These are phyloP conservation scores for Micromesistius poutassou DNA, from an alignment of 2,797 vertebrate genomes.

Conservation along the genomic window DNA sequence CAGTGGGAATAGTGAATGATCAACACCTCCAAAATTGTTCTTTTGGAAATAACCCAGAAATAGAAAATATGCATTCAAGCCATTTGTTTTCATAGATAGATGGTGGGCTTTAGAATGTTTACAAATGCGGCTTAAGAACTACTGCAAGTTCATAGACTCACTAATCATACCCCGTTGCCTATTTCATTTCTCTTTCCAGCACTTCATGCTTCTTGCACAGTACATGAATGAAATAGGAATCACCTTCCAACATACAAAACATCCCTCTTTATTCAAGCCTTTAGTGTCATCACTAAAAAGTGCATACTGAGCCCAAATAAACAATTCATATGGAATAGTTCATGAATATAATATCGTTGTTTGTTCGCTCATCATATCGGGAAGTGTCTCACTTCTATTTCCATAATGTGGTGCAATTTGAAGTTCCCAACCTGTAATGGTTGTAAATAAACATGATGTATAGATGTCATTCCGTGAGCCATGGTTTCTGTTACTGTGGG, in stretches of 20 bases:
- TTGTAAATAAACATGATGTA: background rate
- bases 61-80: background rate
- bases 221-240: background rate
- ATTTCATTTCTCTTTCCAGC: background rate
- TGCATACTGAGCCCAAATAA: background rate
- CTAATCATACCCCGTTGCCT: background rate
- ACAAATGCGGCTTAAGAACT: background rate
- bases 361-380: background rate
- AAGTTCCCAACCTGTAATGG: background rate
- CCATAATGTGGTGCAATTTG: background rate
- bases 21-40: background rate
- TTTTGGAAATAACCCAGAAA: background rate
- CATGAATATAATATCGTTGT: background rate
- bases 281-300: background rate
- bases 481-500: background rate
- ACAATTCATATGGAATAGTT: background rate
- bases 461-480: background rate
- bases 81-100: background rate
- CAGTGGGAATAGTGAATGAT: slow-evolving; percentile 20
- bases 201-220: slow-evolving; percentile 1
- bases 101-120: background rate
- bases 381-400: background rate
- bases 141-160: background rate
- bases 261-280: background rate
- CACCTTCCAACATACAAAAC: background rate